phyloP scores from a whole-genome alignment of 2,888 invertebrate species.

The Sesia apiformis region DNA sequence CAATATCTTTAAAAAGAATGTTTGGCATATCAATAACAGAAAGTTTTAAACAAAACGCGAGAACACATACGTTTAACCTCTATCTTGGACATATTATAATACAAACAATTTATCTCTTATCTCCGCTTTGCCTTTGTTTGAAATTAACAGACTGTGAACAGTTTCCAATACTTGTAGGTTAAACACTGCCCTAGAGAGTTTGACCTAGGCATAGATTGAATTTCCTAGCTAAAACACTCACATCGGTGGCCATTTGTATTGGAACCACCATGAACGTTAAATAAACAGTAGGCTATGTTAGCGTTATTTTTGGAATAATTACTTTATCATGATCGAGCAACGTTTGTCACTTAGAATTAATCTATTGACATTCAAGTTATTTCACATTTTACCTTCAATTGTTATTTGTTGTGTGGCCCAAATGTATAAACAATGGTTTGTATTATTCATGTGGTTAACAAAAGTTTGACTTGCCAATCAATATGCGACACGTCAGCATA shows the following conservation, averaged over 20 bases:
- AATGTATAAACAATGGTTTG: not conserved
- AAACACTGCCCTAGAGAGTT: constrained; percentile 46
- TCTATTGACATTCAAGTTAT: no score
- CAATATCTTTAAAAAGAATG: no score
- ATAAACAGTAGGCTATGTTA: not conserved
- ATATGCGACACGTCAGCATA: no score
- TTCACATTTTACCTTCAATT: no score
- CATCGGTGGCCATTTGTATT: constrained; percentile 34
- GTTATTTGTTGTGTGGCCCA: not conserved
- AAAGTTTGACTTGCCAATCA: no score
- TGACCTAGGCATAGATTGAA: constrained; percentile 54
- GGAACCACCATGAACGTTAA: not conserved
- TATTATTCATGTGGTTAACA: not conserved
- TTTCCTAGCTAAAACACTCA: constrained; percentile 39
- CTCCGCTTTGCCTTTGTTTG: constrained; percentile 15
- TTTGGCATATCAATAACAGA: not conserved
- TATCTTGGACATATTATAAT: not conserved
- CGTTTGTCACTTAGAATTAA: no score
- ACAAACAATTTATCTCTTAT: not conserved
- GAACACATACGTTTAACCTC: not conserved
- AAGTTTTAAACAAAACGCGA: not conserved
- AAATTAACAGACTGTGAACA: constrained; percentile 18
- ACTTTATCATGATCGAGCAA: no score
- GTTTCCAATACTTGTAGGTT: constrained; percentile 16
- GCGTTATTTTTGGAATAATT: no score